These are phyloP conservation scores for Idaea straminata DNA, from an alignment of 2,888 invertebrate genomes.

Conservation along the genomic window DNA sequence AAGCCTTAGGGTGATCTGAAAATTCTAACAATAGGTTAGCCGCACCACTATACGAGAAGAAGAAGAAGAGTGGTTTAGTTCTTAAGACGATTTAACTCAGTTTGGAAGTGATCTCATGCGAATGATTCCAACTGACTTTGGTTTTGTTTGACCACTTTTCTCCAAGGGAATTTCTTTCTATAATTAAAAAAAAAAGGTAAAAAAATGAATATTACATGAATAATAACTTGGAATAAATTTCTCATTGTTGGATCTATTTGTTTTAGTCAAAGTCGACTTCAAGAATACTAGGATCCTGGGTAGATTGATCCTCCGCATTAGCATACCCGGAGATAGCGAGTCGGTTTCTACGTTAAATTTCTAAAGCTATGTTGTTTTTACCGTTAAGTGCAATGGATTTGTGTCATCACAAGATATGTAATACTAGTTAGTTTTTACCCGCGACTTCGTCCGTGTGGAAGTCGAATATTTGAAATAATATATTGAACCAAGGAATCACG, in stretches of 20 bases:
- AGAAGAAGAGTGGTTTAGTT: too few relatives aligned
- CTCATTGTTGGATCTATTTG: slow-evolving; percentile 41
- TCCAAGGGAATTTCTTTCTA: neutral
- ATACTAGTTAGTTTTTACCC: too few relatives aligned
- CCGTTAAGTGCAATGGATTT: neutral
- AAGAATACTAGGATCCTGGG: slow-evolving; percentile 28
- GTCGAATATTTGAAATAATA: too few relatives aligned
- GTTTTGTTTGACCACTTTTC: neutral
- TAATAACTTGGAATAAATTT: slow-evolving; percentile 30
- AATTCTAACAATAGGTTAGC: too few relatives aligned
- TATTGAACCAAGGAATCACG: too few relatives aligned
- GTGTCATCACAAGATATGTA: neutral
- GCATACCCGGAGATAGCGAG: slow-evolving; percentile 44
- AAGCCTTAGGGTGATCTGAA: too few relatives aligned
- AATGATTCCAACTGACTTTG: too few relatives aligned
- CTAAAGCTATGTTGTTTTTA: slow-evolving; percentile 6
- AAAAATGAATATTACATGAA: slow-evolving; percentile 2
- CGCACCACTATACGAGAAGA: too few relatives aligned
- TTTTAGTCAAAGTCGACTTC: slow-evolving; percentile 31
- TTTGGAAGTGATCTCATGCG: too few relatives aligned
- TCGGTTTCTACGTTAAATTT: slow-evolving; percentile 25
- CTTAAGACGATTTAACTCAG: too few relatives aligned
- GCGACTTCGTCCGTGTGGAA: too few relatives aligned
- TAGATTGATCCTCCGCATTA: slow-evolving; percentile 59
- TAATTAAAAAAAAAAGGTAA: neutral